Conservation (phyloP, 2,797 vertebrate genomes). For the Halcyon chelicuti region DNA sequence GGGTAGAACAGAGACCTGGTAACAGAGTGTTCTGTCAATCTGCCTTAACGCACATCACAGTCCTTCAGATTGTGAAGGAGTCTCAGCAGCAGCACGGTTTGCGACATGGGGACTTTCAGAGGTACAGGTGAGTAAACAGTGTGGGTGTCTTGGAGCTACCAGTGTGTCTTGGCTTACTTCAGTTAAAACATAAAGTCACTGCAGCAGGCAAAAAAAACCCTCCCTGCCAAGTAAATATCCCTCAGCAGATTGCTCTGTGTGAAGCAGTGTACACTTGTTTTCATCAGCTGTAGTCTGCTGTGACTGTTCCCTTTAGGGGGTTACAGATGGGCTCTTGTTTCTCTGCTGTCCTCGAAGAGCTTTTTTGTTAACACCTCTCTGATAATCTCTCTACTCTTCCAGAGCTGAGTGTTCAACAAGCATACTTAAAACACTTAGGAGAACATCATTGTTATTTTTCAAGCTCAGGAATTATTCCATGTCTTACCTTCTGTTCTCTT, state of each 20-base stretch:
- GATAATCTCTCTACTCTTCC: neutral
- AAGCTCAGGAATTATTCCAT: fast-evolving
- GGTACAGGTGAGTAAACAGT: constrained; percentile 89
- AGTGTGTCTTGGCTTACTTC: neutral
- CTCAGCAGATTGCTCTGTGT: fast-evolving
- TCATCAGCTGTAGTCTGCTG: neutral
- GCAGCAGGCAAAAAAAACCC: neutral
- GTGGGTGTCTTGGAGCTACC: neutral
- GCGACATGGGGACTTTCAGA: constrained; percentile 96
- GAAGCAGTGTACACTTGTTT: fast-evolving
- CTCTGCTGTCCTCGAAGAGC: neutral
- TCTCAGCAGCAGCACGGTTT: constrained; percentile 98
- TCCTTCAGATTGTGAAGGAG: constrained; percentile 97
- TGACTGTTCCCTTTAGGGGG: neutral
- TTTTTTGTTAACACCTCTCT: neutral
- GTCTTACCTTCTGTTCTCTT: neutral
- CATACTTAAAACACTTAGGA: neutral
- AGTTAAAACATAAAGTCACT: neutral
- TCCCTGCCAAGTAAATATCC: neutral
- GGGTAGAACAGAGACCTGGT: neutral
- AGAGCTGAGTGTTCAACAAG: neutral
- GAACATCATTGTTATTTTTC: neutral
- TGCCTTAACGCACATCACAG: constrained; percentile 83
- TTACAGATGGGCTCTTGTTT: neutral
- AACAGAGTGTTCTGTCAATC: neutral